These are phyloP conservation scores for Arothron firmamentum DNA, from an alignment of 2,113 vertebrate species.

Conservation along the genomic window DNA sequence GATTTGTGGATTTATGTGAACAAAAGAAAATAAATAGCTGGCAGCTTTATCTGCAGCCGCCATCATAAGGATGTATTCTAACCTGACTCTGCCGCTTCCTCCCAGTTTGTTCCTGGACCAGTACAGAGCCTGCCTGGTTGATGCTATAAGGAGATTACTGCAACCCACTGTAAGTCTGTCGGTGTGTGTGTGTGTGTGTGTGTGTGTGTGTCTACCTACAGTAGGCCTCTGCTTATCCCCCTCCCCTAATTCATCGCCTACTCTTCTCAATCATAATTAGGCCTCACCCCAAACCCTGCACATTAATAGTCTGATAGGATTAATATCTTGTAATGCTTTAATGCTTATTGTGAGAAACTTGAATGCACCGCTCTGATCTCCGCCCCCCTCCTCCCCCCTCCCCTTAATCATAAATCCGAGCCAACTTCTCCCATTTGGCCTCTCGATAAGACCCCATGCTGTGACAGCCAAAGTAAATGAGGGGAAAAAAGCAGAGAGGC, in stretches of 20 bases:
- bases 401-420: constrained; percentile 88
- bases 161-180: constrained; percentile 92
- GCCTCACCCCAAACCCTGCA: constrained; percentile 81
- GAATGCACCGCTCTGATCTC: constrained; percentile 94
- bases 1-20: constrained; percentile 63
- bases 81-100: constrained; percentile 50
- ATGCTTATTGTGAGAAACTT: constrained; percentile 97
- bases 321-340: constrained; percentile 99
- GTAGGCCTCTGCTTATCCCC: constrained; percentile 34
- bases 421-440: constrained; percentile 92
- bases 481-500: constrained; percentile 71
- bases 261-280: constrained; percentile 91
- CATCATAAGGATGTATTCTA: constrained; percentile 72
- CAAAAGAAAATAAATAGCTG: constrained; percentile 77
- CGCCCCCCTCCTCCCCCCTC: constrained; percentile 78
- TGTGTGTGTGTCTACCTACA: constrained; percentile 32
- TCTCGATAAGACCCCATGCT: constrained; percentile 86
- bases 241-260: constrained; percentile 68
- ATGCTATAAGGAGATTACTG: constrained; percentile 98
- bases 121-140: constrained; percentile 96
- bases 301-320: constrained; percentile 94
- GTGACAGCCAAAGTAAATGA: constrained; percentile 89
- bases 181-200: constrained; percentile 37
- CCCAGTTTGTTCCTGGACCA: constrained; percentile 95
- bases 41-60: constrained; percentile 70